Evolutionary conservation across 2,888 invertebrate genomes (phyloP).

Genomic region (Lithophane socia): DNA sequence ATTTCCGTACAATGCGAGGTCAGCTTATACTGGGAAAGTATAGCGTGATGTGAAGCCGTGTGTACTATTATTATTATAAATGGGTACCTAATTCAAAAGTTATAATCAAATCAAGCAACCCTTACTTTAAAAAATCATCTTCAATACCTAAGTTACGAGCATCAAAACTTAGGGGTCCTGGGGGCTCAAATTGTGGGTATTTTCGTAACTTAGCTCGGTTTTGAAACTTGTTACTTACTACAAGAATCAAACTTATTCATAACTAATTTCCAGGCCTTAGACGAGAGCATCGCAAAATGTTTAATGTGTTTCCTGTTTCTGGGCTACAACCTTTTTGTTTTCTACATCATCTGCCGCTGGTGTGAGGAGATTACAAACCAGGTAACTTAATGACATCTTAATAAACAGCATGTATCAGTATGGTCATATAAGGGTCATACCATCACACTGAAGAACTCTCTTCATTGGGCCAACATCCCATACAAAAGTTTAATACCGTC

Average conservation of each 20-base stretch:
- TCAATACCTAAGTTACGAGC: constrained; percentile 3
- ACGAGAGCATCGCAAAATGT: constrained; percentile 75
- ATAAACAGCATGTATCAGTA: too few species aligned
- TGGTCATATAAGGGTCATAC: too few species aligned
- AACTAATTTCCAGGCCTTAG: constrained; percentile 73
- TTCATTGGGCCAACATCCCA: too few species aligned
- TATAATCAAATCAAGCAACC: not conserved
- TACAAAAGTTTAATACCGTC: too few species aligned
- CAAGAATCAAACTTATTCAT: constrained; percentile 12
- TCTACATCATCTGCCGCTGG: constrained; percentile 84
- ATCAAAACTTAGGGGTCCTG: not conserved
- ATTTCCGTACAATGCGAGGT: too few species aligned
- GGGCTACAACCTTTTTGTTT: constrained; percentile 81
- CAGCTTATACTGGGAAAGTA: too few species aligned
- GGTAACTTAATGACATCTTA: constrained; percentile 67
- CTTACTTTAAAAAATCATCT: constrained; percentile 16
- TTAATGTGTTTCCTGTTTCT: constrained; percentile 82
- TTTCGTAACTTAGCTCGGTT: constrained; percentile 1
- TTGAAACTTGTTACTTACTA: constrained; percentile 15
- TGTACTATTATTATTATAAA: not conserved
- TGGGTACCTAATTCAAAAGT: not conserved
- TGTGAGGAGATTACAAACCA: constrained; percentile 83
- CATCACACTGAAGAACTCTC: too few species aligned
- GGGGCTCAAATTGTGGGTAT: constrained; percentile 17
- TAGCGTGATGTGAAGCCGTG: too few species aligned